Conservation (phyloP, 2,113 vertebrate genomes). For the Tetraodon nigroviridis region DNA sequence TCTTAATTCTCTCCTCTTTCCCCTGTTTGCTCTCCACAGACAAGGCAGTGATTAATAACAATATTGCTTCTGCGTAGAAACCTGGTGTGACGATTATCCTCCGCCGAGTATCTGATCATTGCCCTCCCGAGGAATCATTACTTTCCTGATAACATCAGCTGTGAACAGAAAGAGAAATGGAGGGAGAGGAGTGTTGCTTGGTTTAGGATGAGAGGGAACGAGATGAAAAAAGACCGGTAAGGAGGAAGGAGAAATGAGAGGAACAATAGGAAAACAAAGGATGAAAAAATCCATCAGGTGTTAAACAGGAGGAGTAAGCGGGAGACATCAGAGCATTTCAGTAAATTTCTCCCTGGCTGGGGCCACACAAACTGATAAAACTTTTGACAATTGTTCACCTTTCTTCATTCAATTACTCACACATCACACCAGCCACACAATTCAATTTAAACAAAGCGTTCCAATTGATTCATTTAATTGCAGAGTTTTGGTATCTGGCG, state of each 20-base stretch:
- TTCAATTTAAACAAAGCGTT: not conserved
- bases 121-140: constrained; percentile 42
- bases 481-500: constrained; percentile 6
- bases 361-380: no score
- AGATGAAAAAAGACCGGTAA: constrained; percentile 2
- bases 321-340: not conserved
- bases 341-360: no score
- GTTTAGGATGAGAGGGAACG: no score
- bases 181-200: not conserved
- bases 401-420: not conserved
- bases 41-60: constrained; percentile 27
- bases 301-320: constrained; percentile 18
- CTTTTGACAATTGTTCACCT: constrained; percentile 25
- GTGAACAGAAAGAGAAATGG: not conserved
- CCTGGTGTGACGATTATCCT: constrained; percentile 41
- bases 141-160: not conserved
- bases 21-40: not conserved
- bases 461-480: constrained; percentile 6
- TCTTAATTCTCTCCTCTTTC: constrained; percentile 28
- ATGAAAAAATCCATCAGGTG: no score
- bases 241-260: constrained; percentile 9
- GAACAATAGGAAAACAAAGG: no score
- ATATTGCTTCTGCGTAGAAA: constrained; percentile 27
- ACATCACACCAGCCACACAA: not conserved
- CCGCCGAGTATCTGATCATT: constrained; percentile 35